These are phyloP conservation scores for Temnothorax longispinosus DNA, from an alignment of 1,140 invertebrate species.

Conservation along the genomic window DNA sequence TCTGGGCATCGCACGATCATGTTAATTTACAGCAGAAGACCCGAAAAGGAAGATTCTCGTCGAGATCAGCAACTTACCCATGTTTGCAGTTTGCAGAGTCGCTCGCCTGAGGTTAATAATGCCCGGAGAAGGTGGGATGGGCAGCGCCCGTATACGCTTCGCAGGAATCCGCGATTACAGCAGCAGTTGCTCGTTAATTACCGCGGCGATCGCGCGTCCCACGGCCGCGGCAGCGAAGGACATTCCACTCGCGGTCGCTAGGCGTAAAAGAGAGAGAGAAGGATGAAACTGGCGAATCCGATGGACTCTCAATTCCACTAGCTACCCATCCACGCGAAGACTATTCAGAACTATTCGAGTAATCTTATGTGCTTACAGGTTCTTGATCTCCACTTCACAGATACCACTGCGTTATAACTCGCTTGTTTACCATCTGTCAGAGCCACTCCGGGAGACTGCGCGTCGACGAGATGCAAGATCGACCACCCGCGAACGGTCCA, in stretches of 20 bases:
- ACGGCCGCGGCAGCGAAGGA: conserved; percentile 60
- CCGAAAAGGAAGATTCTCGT: too few relatives aligned
- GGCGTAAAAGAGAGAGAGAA: not conserved
- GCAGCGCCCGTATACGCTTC: conserved; percentile 42
- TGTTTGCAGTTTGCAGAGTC: conserved; percentile 21
- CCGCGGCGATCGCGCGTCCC: conserved; percentile 59
- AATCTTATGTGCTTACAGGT: not conserved
- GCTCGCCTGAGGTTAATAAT: conserved; percentile 62
- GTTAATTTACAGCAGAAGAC: not conserved
- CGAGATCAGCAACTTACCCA: conserved; percentile 65
- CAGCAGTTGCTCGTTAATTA: conserved; percentile 64
- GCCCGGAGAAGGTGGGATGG: conserved; percentile 7
- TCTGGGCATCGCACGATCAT: not conserved
- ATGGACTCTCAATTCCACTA: not conserved
- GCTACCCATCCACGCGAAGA: not conserved
- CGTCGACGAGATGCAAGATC: not conserved
- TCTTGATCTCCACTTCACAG: not conserved
- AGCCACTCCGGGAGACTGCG: not conserved
- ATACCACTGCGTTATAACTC: not conserved
- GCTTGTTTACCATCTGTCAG: conserved; percentile 31
- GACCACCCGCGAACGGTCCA: not conserved
- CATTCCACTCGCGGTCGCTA: conserved; percentile 62
- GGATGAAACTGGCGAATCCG: not conserved
- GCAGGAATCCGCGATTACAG: conserved; percentile 51
- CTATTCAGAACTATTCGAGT: not conserved